A percentile compares a stretch with the other conserved stretches of the same genome.
phyloP scores from a whole-genome alignment of 1,140 invertebrate species.

The Bombyx mandarina region DNA sequence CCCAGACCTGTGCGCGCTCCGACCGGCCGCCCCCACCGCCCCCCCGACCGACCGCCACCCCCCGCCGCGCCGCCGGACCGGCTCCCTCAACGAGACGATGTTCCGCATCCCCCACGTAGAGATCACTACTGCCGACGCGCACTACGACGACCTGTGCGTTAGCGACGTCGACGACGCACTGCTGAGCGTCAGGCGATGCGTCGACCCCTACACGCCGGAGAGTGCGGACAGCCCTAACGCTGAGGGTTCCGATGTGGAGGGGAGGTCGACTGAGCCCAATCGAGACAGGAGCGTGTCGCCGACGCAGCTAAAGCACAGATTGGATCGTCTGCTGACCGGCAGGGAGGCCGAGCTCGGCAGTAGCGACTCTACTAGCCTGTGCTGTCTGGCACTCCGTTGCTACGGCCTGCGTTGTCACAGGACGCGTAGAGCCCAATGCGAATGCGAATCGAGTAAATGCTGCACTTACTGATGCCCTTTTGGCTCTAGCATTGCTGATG shows the following conservation, averaged over 20 bases:
- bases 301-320: slow-evolving; percentile 64
- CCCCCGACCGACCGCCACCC: slow-evolving; percentile 26
- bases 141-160: slow-evolving; percentile 65
- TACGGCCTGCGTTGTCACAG: slow-evolving; percentile 52
- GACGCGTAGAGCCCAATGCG: slow-evolving; percentile 40
- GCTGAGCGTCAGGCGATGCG: slow-evolving; percentile 49
- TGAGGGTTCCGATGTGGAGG: not conserved
- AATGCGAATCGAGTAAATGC: slow-evolving; percentile 42
- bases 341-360: slow-evolving; percentile 40
- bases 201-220: slow-evolving; percentile 84
- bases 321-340: slow-evolving; percentile 43
- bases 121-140: slow-evolving; percentile 68
- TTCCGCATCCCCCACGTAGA: slow-evolving; percentile 63
- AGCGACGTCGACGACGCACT: slow-evolving; percentile 71
- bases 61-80: slow-evolving; percentile 21
- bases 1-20: slow-evolving; percentile 11
- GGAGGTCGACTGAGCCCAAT: slow-evolving; percentile 26
- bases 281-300: slow-evolving; percentile 72
- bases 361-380: slow-evolving; percentile 50
- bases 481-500: slow-evolving; percentile 19
- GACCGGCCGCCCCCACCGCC: slow-evolving; percentile 34
- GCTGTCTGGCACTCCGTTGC: slow-evolving; percentile 54
- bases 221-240: slow-evolving; percentile 80
- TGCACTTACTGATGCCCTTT: slow-evolving; percentile 26
- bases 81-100: slow-evolving; percentile 47